Percentiles rank a stretch among this genome's conserved stretches.
phyloP scores from a whole-genome alignment of 2,113 vertebrate genomes.

The Syngnathus floridae region DNA sequence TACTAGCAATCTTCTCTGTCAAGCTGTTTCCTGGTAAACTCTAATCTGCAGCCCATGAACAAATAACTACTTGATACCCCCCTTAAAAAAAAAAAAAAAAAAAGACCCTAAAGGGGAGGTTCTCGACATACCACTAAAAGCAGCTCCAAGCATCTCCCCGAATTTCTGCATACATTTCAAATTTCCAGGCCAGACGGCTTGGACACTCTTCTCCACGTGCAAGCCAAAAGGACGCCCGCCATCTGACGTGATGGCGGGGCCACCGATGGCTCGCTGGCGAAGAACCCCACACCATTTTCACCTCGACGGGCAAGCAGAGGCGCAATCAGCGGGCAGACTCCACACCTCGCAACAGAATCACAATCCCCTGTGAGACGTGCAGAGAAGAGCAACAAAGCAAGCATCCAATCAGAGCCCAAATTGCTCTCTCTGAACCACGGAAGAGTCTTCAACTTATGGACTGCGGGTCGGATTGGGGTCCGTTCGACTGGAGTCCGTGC shows the following conservation, averaged over 20 bases:
- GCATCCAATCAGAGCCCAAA: neutral
- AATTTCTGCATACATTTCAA: too few species aligned
- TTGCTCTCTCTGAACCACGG: neutral
- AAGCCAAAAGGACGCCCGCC: slow-evolving; percentile 41
- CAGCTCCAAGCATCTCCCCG: too few species aligned
- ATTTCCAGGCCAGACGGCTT: too few species aligned
- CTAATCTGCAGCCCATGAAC: slow-evolving; percentile 46
- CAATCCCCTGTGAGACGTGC: slow-evolving; percentile 42
- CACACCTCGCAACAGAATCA: slow-evolving; percentile 50
- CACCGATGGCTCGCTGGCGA: slow-evolving; percentile 62
- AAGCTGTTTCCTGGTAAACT: slow-evolving; percentile 47
- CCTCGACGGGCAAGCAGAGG: slow-evolving; percentile 58
- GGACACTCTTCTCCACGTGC: neutral
- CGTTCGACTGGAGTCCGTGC: neutral
- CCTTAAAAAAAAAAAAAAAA: neutral
- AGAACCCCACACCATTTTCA: slow-evolving; percentile 71
- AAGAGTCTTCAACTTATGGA: slow-evolving; percentile 35
- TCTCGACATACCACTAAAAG: too few species aligned
- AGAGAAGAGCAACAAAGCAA: slow-evolving; percentile 30
- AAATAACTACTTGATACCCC: slow-evolving; percentile 16
- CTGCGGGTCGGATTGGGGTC: slow-evolving; percentile 31
- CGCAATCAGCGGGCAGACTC: slow-evolving; percentile 53
- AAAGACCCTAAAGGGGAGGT: too few species aligned
- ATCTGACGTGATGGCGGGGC: slow-evolving; percentile 63
- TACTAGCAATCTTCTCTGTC: slow-evolving; percentile 50